Conservation (phyloP, 2,888 invertebrate species). For the Watsonalla cultraria region DNA sequence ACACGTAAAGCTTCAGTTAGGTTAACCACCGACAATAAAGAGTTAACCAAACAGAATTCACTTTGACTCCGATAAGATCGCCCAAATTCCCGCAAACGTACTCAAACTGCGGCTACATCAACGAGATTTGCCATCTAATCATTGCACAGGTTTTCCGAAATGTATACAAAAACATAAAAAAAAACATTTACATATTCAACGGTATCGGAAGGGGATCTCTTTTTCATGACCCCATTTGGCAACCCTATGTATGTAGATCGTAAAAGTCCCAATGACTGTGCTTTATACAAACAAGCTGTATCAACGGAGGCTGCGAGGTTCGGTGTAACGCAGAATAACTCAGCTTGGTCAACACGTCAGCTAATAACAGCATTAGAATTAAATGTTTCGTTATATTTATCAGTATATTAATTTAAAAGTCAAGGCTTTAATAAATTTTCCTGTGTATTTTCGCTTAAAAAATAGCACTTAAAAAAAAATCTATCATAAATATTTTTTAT, state of each 20-base stretch:
- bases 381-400: too few species aligned
- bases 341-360: neutral
- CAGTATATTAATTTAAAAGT: too few species aligned
- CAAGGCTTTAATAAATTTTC: too few species aligned
- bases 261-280: slow-evolving; percentile 46
- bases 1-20: neutral
- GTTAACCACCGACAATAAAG: neutral
- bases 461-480: too few species aligned
- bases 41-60: neutral
- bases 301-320: slow-evolving; percentile 11
- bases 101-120: slow-evolving; percentile 3
- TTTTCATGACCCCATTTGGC: slow-evolving; percentile 64
- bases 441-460: too few species aligned
- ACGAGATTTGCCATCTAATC: slow-evolving; percentile 24
- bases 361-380: too few species aligned
- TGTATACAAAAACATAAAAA: slow-evolving; percentile 36
- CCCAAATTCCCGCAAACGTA: slow-evolving; percentile 3
- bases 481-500: too few species aligned
- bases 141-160: slow-evolving; percentile 25
- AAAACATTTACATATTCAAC: slow-evolving; percentile 49
- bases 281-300: slow-evolving; percentile 42
- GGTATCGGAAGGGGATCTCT: slow-evolving; percentile 42
- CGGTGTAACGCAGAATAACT: neutral
- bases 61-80: slow-evolving; percentile 1
- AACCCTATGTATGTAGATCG: slow-evolving; percentile 42